These are phyloP conservation scores for Siderastrea siderea DNA, from an alignment of 92 coral and sea anemone species.

Conservation along the genomic window DNA sequence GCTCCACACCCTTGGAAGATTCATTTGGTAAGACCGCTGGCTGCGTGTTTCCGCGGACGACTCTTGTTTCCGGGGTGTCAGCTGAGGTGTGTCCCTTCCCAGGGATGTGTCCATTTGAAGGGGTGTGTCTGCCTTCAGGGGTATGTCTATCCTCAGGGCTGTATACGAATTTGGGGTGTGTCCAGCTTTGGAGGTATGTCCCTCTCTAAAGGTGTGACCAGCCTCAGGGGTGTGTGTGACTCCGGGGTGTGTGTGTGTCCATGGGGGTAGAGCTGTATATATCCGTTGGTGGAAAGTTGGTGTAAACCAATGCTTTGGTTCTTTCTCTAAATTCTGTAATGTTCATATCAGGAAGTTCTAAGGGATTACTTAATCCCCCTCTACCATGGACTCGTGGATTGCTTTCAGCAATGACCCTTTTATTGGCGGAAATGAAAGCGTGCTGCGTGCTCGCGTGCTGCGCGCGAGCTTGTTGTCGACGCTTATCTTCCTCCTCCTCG, in stretches of 20 bases:
- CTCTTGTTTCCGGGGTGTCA: background rate
- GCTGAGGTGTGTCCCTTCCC: background rate
- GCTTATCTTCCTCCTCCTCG: background rate
- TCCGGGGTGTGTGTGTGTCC: background rate
- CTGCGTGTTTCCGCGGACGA: background rate
- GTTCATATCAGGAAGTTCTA: slow-evolving; percentile 22
- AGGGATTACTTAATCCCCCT: slow-evolving; percentile 11
- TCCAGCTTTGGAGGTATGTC: background rate
- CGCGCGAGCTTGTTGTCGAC: slow-evolving; percentile 31
- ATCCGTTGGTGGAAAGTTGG: background rate
- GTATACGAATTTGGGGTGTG: background rate
- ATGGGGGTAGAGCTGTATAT: background rate
- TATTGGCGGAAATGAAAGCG: slow-evolving; percentile 37
- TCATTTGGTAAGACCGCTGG: background rate
- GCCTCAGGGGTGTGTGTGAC: background rate
- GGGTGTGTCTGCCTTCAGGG: background rate
- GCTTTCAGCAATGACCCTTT: slow-evolving; percentile 53
- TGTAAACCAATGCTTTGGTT: slow-evolving; percentile 40
- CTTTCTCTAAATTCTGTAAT: slow-evolving; percentile 44
- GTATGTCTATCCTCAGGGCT: background rate
- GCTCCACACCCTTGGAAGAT: background rate
- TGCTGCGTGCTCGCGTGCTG: slow-evolving; percentile 32
- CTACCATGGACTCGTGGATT: slow-evolving; percentile 38
- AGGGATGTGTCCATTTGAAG: too few species aligned
- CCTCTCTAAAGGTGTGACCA: background rate